A percentile compares a stretch with the other conserved stretches of the same genome.
phyloP scores from a whole-genome alignment of 1,140 invertebrate species.

The Cydia strobilella region DNA sequence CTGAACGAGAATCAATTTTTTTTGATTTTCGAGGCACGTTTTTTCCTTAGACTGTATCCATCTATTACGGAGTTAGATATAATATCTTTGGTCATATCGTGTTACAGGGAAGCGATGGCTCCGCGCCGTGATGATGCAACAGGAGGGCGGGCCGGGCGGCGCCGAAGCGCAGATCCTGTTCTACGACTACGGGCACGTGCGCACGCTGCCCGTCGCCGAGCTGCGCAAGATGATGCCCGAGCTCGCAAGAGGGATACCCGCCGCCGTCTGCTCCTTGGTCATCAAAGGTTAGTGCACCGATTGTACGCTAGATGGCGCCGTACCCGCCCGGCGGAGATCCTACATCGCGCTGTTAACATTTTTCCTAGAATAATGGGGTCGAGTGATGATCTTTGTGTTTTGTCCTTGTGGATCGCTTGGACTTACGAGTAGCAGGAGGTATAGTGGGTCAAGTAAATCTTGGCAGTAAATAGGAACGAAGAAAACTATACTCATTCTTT shows the following conservation, averaged over 20 bases:
- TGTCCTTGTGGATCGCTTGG: neutral
- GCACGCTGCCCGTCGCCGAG: slow-evolving; percentile 34
- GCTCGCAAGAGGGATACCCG: slow-evolving; percentile 48
- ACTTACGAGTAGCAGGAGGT: too few relatives aligned
- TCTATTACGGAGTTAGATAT: too few relatives aligned
- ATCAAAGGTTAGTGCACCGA: slow-evolving; percentile 47
- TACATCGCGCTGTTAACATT: neutral
- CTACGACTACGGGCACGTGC: slow-evolving; percentile 44
- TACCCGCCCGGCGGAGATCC: neutral
- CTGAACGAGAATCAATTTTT: too few relatives aligned
- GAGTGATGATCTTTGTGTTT: neutral
- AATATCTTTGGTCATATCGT: too few relatives aligned
- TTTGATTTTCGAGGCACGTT: too few relatives aligned
- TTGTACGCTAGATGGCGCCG: neutral
- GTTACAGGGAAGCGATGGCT: slow-evolving; percentile 55
- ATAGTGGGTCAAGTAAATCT: too few relatives aligned
- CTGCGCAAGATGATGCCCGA: slow-evolving; percentile 62
- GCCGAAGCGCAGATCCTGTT: slow-evolving; percentile 41
- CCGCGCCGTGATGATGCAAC: slow-evolving; percentile 55
- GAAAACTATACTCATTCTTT: too few relatives aligned
- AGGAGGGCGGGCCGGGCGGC: slow-evolving; percentile 46
- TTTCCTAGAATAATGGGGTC: neutral
- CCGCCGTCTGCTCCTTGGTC: slow-evolving; percentile 45
- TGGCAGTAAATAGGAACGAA: too few relatives aligned
- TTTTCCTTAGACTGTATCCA: too few relatives aligned